Evolutionary conservation across 2,113 vertebrate species (phyloP).

Genomic region (Forbesichthys papilliferus): DNA sequence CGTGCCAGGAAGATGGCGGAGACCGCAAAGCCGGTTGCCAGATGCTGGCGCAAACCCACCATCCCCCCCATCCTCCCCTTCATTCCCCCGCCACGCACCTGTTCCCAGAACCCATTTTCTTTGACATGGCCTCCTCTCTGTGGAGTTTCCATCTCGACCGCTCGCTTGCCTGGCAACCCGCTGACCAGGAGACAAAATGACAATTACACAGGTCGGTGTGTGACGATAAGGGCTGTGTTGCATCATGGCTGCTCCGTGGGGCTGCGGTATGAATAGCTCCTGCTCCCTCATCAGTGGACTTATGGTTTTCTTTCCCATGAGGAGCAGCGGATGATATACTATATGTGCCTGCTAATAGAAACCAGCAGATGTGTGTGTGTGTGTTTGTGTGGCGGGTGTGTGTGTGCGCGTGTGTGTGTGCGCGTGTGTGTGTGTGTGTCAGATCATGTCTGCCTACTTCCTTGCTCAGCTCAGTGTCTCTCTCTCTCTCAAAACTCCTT

Average conservation of each 20-base stretch:
- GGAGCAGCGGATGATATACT: conserved; percentile 1
- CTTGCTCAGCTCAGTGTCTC: background rate
- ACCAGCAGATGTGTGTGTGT: conserved; percentile 14
- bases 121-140: background rate
- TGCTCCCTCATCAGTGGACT: background rate
- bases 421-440: too few relatives aligned
- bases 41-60: background rate
- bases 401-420: background rate
- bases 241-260: background rate
- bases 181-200: background rate
- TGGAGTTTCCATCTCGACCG: too few relatives aligned
- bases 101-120: background rate
- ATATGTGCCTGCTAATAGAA: conserved; percentile 17
- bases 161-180: background rate
- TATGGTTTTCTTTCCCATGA: conserved; percentile 10
- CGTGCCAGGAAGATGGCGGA: conserved; percentile 12
- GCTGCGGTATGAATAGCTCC: background rate
- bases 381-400: background rate
- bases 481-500: background rate
- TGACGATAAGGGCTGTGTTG: background rate
- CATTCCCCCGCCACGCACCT: background rate
- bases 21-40: conserved; percentile 1
- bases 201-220: background rate
- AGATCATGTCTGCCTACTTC: conserved; percentile 12
- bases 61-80: background rate